Evolutionary conservation across 2,888 invertebrate species (phyloP).

Genomic region (Ferdinandea cuprea): DNA sequence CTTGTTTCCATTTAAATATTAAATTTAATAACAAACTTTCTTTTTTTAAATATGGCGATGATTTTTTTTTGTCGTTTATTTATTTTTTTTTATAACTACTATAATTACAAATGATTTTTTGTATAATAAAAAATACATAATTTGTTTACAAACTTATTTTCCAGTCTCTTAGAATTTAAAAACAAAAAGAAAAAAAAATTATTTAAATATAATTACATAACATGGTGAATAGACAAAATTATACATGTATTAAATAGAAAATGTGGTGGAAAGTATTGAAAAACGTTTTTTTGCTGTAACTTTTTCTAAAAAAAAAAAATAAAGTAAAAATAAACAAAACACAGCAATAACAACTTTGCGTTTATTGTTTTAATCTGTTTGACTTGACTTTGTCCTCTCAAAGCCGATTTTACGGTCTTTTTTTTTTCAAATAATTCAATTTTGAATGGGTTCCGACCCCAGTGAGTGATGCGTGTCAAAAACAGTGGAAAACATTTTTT

Average conservation of each 20-base stretch:
- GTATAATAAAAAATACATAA: slow-evolving; percentile 54
- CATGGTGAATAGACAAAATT: not conserved
- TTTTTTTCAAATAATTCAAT: too few species aligned
- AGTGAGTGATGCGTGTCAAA: too few species aligned
- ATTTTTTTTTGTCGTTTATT: slow-evolving; percentile 6
- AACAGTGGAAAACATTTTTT: too few species aligned
- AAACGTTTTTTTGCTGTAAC: not conserved
- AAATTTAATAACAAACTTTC: slow-evolving; percentile 70
- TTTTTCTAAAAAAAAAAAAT: not conserved
- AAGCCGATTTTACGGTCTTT: too few species aligned
- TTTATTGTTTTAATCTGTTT: too few species aligned
- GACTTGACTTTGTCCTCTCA: too few species aligned
- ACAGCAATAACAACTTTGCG: too few species aligned
- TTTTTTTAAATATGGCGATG: slow-evolving; percentile 64
- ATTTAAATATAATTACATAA: slow-evolving; percentile 19
- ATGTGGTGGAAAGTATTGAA: not conserved
- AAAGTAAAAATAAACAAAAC: not conserved
- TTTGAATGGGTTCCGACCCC: too few species aligned
- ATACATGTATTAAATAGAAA: not conserved
- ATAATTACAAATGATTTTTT: slow-evolving; percentile 49
- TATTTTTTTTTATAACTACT: slow-evolving; percentile 28
- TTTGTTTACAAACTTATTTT: slow-evolving; percentile 67
- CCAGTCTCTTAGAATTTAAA: slow-evolving; percentile 70
- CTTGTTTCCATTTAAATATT: slow-evolving; percentile 58
- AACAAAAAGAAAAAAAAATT: slow-evolving; percentile 17